Conservation (phyloP, 1,140 invertebrate species). For the Hyposmocoma kahamanoa region DNA sequence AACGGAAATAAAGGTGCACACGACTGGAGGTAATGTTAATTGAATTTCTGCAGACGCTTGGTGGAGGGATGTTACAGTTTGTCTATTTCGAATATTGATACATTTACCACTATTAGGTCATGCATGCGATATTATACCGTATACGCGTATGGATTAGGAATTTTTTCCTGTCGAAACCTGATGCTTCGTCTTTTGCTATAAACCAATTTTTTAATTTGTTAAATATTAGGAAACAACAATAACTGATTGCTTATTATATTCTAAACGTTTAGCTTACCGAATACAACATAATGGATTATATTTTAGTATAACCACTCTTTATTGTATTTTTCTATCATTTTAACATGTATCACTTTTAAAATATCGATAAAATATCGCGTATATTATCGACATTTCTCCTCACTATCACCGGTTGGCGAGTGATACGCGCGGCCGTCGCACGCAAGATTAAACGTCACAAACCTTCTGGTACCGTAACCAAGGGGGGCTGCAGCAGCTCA, state of each 20-base stretch:
- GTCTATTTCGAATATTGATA: conserved; percentile 11
- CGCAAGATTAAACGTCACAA: conserved; percentile 70
- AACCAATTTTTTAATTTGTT: not conserved
- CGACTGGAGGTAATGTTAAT: conserved; percentile 73
- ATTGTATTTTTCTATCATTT: not conserved
- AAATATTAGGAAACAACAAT: not conserved
- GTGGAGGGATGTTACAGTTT: conserved; percentile 24
- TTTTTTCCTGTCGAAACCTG: not conserved
- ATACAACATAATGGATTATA: not conserved
- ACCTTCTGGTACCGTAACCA: conserved; percentile 65
- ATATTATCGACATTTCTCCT: conserved; percentile 22
- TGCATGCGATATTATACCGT: not conserved
- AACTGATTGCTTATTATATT: not conserved
- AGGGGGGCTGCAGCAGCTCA: too few species aligned
- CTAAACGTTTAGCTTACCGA: not conserved
- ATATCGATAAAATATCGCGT: not conserved
- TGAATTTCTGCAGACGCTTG: conserved; percentile 70
- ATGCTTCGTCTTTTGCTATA: not conserved
- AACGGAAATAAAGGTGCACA: conserved; percentile 73
- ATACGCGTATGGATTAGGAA: not conserved
- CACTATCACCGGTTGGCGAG: conserved; percentile 41
- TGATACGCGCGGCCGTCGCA: conserved; percentile 61
- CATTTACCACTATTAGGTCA: not conserved
- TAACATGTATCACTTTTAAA: not conserved
- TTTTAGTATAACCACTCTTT: not conserved